Conservation (phyloP, 2,113 vertebrate species). For the Cynocephalus volans region DNA sequence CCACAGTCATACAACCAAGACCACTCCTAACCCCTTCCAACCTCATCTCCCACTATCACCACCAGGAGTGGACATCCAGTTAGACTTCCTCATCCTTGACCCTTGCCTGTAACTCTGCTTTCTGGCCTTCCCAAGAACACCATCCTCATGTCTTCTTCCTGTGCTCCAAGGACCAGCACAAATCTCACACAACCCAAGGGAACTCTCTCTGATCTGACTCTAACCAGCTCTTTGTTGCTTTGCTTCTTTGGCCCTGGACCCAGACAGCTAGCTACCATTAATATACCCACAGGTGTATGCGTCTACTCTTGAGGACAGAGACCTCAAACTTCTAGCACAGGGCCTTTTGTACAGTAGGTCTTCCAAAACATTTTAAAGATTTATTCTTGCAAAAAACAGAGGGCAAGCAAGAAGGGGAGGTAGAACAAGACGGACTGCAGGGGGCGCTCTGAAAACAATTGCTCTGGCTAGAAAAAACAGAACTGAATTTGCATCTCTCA, state of each 20-base stretch:
- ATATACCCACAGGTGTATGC: not conserved
- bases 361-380: slow-evolving; percentile 12
- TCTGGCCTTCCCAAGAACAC: not conserved
- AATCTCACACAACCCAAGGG: not conserved
- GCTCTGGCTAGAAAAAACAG: not conserved
- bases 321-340: not conserved
- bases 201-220: not conserved
- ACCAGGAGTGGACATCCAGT: no score
- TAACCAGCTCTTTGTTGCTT: not conserved
- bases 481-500: slow-evolving; percentile 2
- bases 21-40: not conserved
- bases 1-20: not conserved
- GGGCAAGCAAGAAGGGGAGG: not conserved
- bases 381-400: not conserved
- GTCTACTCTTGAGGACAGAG: not conserved
- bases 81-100: not conserved
- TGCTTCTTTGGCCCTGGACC: not conserved
- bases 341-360: not conserved
- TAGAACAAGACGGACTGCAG: not conserved
- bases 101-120: not conserved
- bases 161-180: not conserved
- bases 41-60: not conserved
- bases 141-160: not conserved
- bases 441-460: not conserved
- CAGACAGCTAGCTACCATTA: not conserved